Conservation (phyloP, 2,113 vertebrate genomes). For the Propithecus coquereli region DNA sequence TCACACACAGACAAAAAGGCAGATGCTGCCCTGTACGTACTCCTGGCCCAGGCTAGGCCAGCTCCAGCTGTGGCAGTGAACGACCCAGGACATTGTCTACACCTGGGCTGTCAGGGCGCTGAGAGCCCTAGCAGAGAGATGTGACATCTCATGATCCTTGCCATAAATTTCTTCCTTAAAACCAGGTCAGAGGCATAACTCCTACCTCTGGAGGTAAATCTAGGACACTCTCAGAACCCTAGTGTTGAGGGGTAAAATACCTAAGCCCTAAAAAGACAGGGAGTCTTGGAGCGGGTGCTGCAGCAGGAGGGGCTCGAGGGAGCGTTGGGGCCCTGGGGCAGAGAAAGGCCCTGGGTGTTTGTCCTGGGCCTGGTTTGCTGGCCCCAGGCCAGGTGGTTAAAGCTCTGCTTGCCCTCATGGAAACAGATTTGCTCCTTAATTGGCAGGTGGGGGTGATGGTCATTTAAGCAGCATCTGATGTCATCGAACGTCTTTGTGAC, state of each 20-base stretch:
- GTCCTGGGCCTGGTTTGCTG: not conserved
- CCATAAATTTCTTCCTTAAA: constrained; percentile 60
- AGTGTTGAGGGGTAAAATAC: not conserved
- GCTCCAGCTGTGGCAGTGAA: constrained; percentile 27
- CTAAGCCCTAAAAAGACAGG: not conserved
- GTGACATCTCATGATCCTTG: not conserved
- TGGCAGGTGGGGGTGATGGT: not conserved
- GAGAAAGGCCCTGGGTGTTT: not conserved
- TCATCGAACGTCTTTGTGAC: not conserved
- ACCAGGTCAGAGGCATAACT: not conserved
- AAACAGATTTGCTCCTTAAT: not conserved
- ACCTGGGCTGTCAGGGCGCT: not conserved
- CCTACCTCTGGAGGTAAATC: not conserved
- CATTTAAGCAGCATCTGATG: not conserved
- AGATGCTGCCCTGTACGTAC: not conserved
- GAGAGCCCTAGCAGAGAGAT: constrained; percentile 23
- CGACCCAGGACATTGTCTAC: not conserved
- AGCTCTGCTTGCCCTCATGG: not conserved
- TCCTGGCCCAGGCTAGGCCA: not conserved
- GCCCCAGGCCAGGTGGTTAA: not conserved
- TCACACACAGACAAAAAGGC: not conserved
- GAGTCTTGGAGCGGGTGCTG: fast-evolving
- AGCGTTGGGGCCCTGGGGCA: not conserved
- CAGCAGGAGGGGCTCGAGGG: not conserved
- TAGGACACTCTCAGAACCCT: not conserved